Evolutionary conservation across 2,797 vertebrate species (phyloP), one percentile per base, ranked within the genome.

Genomic region (Cossypha niveicapilla): DNA sequence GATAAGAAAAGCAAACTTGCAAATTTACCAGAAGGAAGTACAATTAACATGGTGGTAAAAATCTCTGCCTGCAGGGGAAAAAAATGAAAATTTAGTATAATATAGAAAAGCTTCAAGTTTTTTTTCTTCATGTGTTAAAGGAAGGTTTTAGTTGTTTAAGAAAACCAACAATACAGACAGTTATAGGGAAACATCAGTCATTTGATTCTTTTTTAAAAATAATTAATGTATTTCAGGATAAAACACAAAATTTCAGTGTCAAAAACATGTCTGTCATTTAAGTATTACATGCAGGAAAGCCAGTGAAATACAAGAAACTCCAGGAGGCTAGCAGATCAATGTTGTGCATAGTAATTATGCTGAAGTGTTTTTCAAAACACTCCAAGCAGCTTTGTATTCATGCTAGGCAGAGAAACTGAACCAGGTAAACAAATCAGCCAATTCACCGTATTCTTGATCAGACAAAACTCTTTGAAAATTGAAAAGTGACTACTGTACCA

Each of bases 341-440:
- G 73, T 44, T 56, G 39, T 71, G 65, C 45, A 84, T 86, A 87
- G 71, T 84, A 96, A 94, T 93, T 94, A 82, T 42, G 37, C 32
- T 88, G 86, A 88, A 93, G 56, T 84, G 53, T 86, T 95, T 91
- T 91, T 86, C 76, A 86, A 88, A 94, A 78, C 67, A 71, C 30
- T 88, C 41, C 42, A 50, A 82, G 47, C 13, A 86, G 41, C 60
- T 94, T 79, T 83, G 50, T 89, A 81, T 84, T 89, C 73, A 88
- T 48, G 30, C 56, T 88, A 93, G 89, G 75, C 62, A 81, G 53
- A 66, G 47, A 87, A 89, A 87, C 32, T 70, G 51, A 96, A 83
- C 54, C 54, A 79, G 37, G 54, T 89, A 93, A 95, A 95, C 83
- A 94, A 94, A 96, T 88, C 50, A 86, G 10, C 35, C 62, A 88